Percentiles rank a stretch among this genome's conserved stretches.
phyloP scores from a whole-genome alignment of 1,140 invertebrate genomes.

The Drosophila yakuba region DNA sequence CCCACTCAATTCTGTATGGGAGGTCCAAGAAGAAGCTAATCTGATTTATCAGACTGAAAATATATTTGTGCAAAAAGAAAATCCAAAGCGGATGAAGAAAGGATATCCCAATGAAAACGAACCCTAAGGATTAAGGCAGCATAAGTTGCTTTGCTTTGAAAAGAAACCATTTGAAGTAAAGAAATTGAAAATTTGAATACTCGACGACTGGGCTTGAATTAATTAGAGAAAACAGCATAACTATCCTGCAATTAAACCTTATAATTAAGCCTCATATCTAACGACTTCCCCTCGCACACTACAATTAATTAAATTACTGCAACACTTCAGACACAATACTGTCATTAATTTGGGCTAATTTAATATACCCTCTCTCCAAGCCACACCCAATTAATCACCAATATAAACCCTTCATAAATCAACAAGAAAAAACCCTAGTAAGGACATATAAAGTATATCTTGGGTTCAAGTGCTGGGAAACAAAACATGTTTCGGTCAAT shows the following conservation, averaged over 20 bases:
- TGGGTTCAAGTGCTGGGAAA: conserved; percentile 48
- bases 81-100: conserved; percentile 13
- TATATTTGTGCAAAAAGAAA: conserved; percentile 36
- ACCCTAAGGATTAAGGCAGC: conserved; percentile 10
- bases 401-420: conserved; percentile 55
- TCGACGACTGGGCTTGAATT: not conserved
- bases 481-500: conserved; percentile 78
- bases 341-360: conserved; percentile 38
- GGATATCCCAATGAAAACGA: conserved; percentile 9
- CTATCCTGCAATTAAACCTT: not conserved
- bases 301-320: conserved; percentile 18
- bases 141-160: conserved; percentile 1
- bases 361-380: conserved; percentile 4
- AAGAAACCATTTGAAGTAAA: not conserved
- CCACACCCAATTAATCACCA: conserved; percentile 24
- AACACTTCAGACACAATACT: conserved; percentile 24
- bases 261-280: not conserved
- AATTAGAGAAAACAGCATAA: not conserved
- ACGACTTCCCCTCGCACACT: not conserved
- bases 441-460: conserved; percentile 42
- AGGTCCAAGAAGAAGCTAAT: conserved; percentile 43
- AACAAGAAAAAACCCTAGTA: conserved; percentile 49
- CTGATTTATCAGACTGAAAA: conserved; percentile 50
- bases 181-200: conserved; percentile 4
- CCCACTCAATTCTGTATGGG: conserved; percentile 32